Evolutionary conservation across 2,888 invertebrate genomes (phyloP), one percentile per base, ranked within the genome.

Genomic region (Adela reaumurella): DNA sequence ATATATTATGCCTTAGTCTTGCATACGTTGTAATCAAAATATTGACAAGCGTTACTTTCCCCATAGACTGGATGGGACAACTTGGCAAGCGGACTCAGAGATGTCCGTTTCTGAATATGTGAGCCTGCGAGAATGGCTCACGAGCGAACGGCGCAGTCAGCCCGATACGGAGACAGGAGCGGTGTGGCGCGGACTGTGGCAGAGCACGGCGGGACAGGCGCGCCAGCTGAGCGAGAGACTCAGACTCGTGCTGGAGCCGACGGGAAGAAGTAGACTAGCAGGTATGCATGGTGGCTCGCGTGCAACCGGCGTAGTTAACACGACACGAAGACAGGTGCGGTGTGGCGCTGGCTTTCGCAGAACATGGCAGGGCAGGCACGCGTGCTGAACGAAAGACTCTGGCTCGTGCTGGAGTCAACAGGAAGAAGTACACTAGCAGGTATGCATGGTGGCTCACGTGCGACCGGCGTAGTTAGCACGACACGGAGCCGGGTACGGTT

Each of bases 381-480:
- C 49, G 91, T 94, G 56, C 80, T 99, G 29, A 94, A 95, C 56
- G 98, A 99, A 67, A 90, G 97, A 58, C 24, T 24, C 4, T 4
- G 99, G 45, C 83, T 99, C 0, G 92, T 99, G 44, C 71, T 99
- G 41, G 98, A 99, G 66, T 99, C 99, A 0, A 95, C 97, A 0
- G 90, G 93, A 24, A 24, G 5, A 6, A 24, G 24, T 6, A 24
- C 24, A 8, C 4, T 24, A 24, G 8, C 4, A 24, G 24, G 24
- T 24, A 24, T 24, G 24, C 5, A 24, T 8, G 24, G 24, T 8
- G 24, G 24, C 24, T 6, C 5, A 24, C 5, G 24, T 24, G 24
- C 8, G 24, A n/a, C n/a, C n/a, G n/a, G n/a, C n/a, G n/a, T n/a
- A n/a, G n/a, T n/a, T n/a, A n/a, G n/a, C n/a, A n/a, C n/a, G n/a